Evolutionary conservation across 1,140 invertebrate genomes (phyloP), one percentile per base, ranked within the genome.

Genomic region (Penaeus japonicus): DNA sequence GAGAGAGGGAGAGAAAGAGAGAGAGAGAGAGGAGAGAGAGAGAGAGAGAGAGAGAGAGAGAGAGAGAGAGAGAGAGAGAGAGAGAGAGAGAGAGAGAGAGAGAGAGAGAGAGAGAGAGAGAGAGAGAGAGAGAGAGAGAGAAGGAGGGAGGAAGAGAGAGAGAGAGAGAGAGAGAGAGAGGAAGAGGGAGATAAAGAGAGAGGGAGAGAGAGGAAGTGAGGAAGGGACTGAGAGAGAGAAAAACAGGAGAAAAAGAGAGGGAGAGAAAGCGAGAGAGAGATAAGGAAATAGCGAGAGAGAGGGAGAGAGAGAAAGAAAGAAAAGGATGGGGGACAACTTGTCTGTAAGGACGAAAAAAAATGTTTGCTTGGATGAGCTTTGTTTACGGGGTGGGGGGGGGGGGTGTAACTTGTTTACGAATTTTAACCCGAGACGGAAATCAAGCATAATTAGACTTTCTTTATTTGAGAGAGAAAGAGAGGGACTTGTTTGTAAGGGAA

Each of bases 21-120:
- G 65, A 15, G 65, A 15, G 65, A 15, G n/a, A n/a, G 65, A 73
- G n/a, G 32, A 24, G 32, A 24, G n/a, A 15, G n/a, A 15, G 65
- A 73, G 65, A 73, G 65, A 73, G 65, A 73, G 65, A 73, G 65
- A 73, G 65, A 73, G 10, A 73, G 65, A 73, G 65, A 73, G 65
- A 73, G 65, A 73, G 65, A 73, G 65, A 73, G 65, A 73, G n/a
- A 15, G 65, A 73, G n/a, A n/a, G n/a, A n/a, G 65, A 73, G n/a
- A 73, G 65, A 15, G 10, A 73, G 65, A 15, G 65, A 73, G n/a
- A 73, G 65, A 73, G 10, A 15, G 65, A n/a, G 65, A 73, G n/a
- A 73, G 62, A 70, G 62, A 70, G 62, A 70, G 62, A 70, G 62
- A 70, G 62, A 70, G 62, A 70, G 62, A 70, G 62, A 70, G 62